Evolutionary conservation across 2,797 vertebrate species (phyloP), one percentile per base, ranked within the genome.

Genomic region (Percopsis omiscomaycus): DNA sequence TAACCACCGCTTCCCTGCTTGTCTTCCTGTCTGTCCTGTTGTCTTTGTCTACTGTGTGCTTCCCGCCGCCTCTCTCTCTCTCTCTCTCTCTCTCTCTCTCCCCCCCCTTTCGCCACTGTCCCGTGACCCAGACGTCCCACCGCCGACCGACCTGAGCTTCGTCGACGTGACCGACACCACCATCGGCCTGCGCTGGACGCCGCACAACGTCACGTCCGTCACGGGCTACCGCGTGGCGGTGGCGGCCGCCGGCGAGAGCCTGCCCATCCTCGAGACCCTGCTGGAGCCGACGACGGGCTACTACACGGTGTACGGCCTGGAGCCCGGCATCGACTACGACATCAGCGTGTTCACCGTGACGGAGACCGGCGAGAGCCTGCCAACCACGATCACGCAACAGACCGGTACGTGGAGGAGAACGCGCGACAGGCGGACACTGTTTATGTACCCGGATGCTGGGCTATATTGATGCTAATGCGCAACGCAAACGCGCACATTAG

Each of bases 321-420:
- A 99, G 75, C 98, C 98, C 0, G 98, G 97, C 68, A 96, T 99
- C 87, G 95, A 95, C 92, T 99, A 99, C 73, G 95, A 98, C 92
- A 95, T 99, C 80, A 97, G 94, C 68, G 92, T 99, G 80, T 94
- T 92, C 92, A 98, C 98, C 3, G 91, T 99, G 83, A 94, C 96
- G 69, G 95, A 96, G 88, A 95, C 93, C 6, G 97, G 96, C 86
- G 93, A 97, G 93, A 97, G 97, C 69, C 92, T 94, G 86, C 95
- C 98, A 78, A 94, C 93, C 76, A 95, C 91, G 11, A 68, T 98
- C 91, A 97, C 94, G 69, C 97, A 99, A 62, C 96, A 98, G 89
- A 99, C 96, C 66, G 95, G 98, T 99, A 92, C 95, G 94, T 89
- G 29, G 30, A 32, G 12, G 15, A 13, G 5, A 3, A 15, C 22